Conservation (phyloP, 2,797 vertebrate genomes). For the Eupleurogrammus muticus region DNA sequence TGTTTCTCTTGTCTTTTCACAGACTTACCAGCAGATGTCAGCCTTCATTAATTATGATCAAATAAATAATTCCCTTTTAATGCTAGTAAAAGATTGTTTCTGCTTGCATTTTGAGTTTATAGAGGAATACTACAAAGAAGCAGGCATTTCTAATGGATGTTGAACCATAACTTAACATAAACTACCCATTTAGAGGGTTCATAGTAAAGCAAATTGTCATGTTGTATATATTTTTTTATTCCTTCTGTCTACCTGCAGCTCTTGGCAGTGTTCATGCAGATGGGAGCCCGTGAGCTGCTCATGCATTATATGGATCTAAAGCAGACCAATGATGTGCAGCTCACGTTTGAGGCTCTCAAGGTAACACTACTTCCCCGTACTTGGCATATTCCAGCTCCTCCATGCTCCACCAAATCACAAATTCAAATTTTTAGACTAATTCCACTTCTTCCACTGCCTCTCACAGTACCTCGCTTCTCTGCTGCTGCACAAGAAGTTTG, state of each 20-base stretch:
- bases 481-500: slow-evolving; percentile 98
- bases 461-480: slow-evolving; percentile 95
- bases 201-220: slow-evolving; percentile 1
- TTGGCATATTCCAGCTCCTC: neutral
- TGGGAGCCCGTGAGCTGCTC: slow-evolving; percentile 95
- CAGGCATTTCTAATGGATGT: neutral
- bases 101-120: neutral
- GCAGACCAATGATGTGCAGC: slow-evolving; percentile 95
- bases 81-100: neutral
- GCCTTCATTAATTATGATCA: slow-evolving; percentile 35
- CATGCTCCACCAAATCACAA: neutral
- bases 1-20: slow-evolving; percentile 27
- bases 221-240: neutral
- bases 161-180: neutral
- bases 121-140: neutral
- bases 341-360: slow-evolving; percentile 98
- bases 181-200: neutral
- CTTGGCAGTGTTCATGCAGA: slow-evolving; percentile 98
- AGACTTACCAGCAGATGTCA: slow-evolving; percentile 73
- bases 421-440: neutral
- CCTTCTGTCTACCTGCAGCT: slow-evolving; percentile 81
- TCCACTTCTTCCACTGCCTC: neutral
- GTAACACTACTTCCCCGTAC: slow-evolving; percentile 72
- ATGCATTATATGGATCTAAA: slow-evolving; percentile 99
- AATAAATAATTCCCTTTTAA: neutral